Conservation (phyloP, 2,797 vertebrate genomes). For the Silurus lanzhouensis region DNA sequence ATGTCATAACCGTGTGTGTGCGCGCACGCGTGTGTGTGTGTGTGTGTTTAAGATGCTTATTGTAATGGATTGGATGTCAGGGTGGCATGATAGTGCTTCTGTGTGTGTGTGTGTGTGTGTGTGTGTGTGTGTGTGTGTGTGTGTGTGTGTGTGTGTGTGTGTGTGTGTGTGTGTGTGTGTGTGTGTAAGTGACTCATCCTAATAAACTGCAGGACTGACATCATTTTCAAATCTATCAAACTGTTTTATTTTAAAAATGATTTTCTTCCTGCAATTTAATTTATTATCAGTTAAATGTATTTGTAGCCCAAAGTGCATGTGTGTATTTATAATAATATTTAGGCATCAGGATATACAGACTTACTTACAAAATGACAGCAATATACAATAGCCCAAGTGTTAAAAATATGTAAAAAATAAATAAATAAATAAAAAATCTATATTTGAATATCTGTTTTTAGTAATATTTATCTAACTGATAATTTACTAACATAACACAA, state of each 20-base stretch:
- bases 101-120: background rate
- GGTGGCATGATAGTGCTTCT: background rate
- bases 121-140: background rate
- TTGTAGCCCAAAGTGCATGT: too few relatives aligned
- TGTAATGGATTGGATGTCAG: background rate
- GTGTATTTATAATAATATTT: too few relatives aligned
- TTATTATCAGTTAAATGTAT: background rate
- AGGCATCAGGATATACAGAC: too few relatives aligned
- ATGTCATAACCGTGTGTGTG: background rate
- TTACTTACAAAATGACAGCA: too few relatives aligned
- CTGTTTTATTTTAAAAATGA: background rate
- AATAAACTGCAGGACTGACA: background rate
- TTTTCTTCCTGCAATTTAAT: background rate
- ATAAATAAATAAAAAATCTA: too few relatives aligned
- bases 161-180: background rate
- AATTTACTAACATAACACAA: too few relatives aligned
- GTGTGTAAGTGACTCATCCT: background rate
- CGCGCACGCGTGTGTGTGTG: background rate
- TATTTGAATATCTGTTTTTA: too few relatives aligned
- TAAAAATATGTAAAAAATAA: too few relatives aligned
- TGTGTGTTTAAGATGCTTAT: background rate
- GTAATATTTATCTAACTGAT: too few relatives aligned
- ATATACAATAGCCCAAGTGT: too few relatives aligned
- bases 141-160: background rate
- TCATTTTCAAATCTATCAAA: background rate